phyloP scores from a whole-genome alignment of 1,140 invertebrate genomes.

The Lucilia sericata region DNA sequence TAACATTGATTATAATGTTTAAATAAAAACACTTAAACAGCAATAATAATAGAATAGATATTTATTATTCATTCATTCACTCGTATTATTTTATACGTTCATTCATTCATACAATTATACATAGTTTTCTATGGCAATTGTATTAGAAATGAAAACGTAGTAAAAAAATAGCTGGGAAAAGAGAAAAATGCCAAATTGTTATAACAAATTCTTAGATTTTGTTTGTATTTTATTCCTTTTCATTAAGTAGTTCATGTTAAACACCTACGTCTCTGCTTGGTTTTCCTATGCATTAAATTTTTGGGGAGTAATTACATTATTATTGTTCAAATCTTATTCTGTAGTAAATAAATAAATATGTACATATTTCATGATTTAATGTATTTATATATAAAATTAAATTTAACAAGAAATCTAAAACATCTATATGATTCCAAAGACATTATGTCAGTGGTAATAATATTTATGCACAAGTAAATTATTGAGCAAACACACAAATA shows the following conservation, averaged over 20 bases:
- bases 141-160: neutral
- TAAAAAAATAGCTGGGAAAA: neutral
- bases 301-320: slow-evolving; percentile 9
- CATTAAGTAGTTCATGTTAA: neutral
- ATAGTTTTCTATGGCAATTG: neutral
- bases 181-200: neutral
- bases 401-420: neutral
- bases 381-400: neutral
- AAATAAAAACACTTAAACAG: slow-evolving; percentile 21
- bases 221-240: neutral
- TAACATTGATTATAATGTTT: slow-evolving; percentile 29
- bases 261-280: neutral
- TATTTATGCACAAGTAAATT: neutral
- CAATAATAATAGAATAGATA: slow-evolving; percentile 10
- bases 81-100: neutral
- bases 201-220: neutral
- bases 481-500: neutral
- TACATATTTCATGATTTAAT: neutral
- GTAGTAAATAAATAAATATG: slow-evolving; percentile 1
- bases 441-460: neutral
- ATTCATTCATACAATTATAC: neutral
- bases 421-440: too few species aligned
- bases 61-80: slow-evolving; percentile 5
- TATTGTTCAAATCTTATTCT: neutral
- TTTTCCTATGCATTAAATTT: neutral